Evolutionary conservation across 2,888 invertebrate genomes (phyloP).

Genomic region (Apodemia duryi): DNA sequence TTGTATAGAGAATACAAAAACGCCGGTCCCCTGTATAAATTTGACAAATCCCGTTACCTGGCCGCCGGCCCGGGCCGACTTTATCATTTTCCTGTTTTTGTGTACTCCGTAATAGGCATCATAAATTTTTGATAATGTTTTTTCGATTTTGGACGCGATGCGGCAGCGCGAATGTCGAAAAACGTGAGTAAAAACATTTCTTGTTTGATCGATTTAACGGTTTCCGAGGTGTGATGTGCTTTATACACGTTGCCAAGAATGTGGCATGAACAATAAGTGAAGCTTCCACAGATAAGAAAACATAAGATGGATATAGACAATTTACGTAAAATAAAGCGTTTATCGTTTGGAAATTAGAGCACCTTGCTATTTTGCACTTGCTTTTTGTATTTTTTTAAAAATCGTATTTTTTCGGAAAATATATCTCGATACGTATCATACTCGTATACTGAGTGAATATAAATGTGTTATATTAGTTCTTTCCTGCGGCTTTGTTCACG

Average conservation of each 20-base stretch:
- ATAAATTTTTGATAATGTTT: slow-evolving; percentile 70
- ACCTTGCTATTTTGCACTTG: no score
- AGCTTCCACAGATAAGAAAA: background rate
- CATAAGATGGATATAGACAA: background rate
- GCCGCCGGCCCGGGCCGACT: slow-evolving; percentile 39
- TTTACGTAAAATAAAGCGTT: no score
- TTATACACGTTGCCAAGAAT: background rate
- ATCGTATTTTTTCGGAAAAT: no score
- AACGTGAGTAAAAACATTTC: slow-evolving; percentile 26
- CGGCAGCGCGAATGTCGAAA: slow-evolving; percentile 24
- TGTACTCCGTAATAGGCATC: slow-evolving; percentile 62
- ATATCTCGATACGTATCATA: no score
- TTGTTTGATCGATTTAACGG: slow-evolving; percentile 14
- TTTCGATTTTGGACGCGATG: slow-evolving; percentile 47
- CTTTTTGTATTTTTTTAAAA: no score
- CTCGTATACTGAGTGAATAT: no score
- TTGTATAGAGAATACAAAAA: slow-evolving; percentile 49
- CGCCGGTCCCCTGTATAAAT: slow-evolving; percentile 41
- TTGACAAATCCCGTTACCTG: slow-evolving; percentile 61
- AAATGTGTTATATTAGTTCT: no score
- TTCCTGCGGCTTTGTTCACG: no score
- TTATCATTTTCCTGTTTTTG: slow-evolving; percentile 65
- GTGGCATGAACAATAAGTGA: background rate
- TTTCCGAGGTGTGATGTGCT: slow-evolving; percentile 8
- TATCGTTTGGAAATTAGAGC: no score